Base-by-base conservation (phyloP, 1,140 invertebrate species). In the Drosophila pectinifera region DNA sequence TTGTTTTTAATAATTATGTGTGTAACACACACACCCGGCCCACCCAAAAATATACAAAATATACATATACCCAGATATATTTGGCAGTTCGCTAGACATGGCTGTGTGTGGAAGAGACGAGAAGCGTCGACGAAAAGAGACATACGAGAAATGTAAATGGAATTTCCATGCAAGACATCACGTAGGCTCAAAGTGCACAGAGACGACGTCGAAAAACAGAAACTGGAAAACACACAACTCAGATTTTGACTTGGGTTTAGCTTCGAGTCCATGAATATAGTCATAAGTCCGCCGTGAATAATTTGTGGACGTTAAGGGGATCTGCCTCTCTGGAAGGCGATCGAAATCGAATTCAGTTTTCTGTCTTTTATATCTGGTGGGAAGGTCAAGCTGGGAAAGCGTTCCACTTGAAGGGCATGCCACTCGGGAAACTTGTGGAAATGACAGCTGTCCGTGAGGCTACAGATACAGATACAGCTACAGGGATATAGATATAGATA, bases 151-250 rank as follows among this genome's bases (percentile, higher is more conserved):
- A 83, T 74, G 54, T 83, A 74, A 83, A 82, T 83, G 53, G 78
- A 83, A 83, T 70, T 83, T 79, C 62, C 80, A 83, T 82, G 80
- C 58, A 65, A 79, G 63, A 75, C 70, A 74, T 74, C 80, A 82
- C 80, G 80, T 82, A 82, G 80, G 36, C 62, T 62, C 58, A 49
- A 70, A 69, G 64, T 67, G 62, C 65, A 82, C 42, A 81, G 46
- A 59, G 67, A 62, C 49, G 28, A 8, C 49, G 18, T 57, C 69
- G 34, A 75, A 34, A 28, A 24, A 38, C 18, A 20, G 24, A 65
- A 48, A 72, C 42, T 36, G 51, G 64, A 57, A 57, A 70, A 70
- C 36, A 70, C 22, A 64, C 38, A 57, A 57, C 57, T 57, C 26
- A 39, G 49, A 46, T 70, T 69, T 36, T 10, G 51, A 45, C 54